Conservation (phyloP, 2,888 invertebrate species). For the Trichacis sp. region DNA sequence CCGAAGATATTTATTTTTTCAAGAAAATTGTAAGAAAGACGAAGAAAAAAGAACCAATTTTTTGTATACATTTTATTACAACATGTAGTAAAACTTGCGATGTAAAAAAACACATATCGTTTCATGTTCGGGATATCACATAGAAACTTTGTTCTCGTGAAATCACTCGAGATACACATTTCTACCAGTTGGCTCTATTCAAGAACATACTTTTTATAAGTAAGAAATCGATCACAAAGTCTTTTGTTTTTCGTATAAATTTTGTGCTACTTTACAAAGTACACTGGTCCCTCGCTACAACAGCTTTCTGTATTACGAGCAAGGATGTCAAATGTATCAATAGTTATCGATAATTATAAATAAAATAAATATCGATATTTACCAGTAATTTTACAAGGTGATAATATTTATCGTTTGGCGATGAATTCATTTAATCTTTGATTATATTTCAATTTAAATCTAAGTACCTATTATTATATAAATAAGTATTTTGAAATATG, state of each 20-base stretch:
- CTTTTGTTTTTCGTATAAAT: constrained; percentile 20
- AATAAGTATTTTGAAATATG: no score
- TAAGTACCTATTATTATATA: no score
- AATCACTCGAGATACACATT: constrained; percentile 53
- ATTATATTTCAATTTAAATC: no score
- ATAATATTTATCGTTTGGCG: no score
- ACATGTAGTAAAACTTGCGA: constrained; percentile 55
- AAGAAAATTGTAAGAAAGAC: no score
- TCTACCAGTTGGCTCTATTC: no score
- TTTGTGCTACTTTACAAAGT: constrained; percentile 28
- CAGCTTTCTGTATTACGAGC: constrained; percentile 4
- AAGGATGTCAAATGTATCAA: no score
- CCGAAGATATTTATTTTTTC: no score
- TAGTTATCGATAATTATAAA: no score
- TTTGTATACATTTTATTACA: constrained; percentile 53
- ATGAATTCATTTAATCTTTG: no score
- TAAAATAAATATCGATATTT: no score
- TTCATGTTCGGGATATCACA: constrained; percentile 61
- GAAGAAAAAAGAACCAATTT: background rate
- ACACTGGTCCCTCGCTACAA: constrained; percentile 17
- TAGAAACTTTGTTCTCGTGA: constrained; percentile 60
- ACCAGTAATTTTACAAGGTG: no score
- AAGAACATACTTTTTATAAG: constrained; percentile 20
- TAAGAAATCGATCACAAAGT: constrained; percentile 18
- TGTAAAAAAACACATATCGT: constrained; percentile 54